These are phyloP conservation scores for Ginglymostoma cirratum DNA, from an alignment of 2,113 vertebrate genomes.

Conservation along the genomic window DNA sequence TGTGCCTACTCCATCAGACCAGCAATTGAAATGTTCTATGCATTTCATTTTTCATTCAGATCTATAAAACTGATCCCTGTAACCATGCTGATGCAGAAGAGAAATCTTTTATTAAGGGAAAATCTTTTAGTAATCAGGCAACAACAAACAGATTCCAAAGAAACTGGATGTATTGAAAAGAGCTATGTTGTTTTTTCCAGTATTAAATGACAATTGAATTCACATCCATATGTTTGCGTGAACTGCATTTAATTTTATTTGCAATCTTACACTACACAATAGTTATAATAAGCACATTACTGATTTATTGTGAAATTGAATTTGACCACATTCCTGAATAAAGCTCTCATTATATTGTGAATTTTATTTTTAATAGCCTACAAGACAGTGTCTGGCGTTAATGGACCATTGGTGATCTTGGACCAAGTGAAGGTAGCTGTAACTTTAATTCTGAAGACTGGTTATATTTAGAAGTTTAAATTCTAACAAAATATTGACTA, in stretches of 20 bases:
- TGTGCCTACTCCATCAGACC: conserved; percentile 11
- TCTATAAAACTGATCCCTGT: not conserved
- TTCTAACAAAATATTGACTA: conserved; percentile 8
- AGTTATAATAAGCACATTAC: not conserved
- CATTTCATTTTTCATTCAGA: not conserved
- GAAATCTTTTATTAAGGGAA: conserved; percentile 7
- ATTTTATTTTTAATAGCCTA: conserved; percentile 55
- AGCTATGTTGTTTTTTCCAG: not conserved
- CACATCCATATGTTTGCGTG: not conserved
- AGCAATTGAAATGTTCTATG: conserved; percentile 5
- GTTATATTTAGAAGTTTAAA: not conserved
- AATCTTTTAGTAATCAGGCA: conserved; percentile 21
- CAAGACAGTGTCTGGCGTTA: conserved; percentile 68
- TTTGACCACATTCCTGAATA: not conserved
- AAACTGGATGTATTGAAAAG: not conserved
- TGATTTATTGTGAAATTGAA: not conserved
- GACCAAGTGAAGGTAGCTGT: conserved; percentile 67
- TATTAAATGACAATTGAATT: not conserved
- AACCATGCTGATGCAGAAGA: not conserved
- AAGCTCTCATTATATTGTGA: conserved; percentile 26
- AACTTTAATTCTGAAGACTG: not conserved
- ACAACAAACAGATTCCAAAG: not conserved
- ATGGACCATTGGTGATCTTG: conserved; percentile 70
- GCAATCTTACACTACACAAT: not conserved
- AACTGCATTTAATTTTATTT: not conserved